Evolutionary conservation across 2,888 invertebrate genomes (phyloP).

Genomic region (Eurytoma californica): DNA sequence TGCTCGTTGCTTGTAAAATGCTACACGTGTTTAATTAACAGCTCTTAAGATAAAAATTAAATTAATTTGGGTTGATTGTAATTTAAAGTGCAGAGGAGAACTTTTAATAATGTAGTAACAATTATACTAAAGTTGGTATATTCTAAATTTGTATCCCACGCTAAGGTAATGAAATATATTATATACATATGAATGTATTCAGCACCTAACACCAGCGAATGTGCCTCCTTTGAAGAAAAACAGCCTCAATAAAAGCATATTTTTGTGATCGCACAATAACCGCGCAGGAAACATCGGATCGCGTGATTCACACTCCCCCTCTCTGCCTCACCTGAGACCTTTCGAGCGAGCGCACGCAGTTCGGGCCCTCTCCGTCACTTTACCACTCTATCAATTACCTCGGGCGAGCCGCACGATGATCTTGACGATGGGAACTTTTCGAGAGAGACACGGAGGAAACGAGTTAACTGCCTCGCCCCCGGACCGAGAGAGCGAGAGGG

Average conservation of each 20-base stretch:
- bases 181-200: not conserved
- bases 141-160: too few relatives aligned
- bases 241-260: slow-evolving; percentile 18
- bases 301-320: slow-evolving; percentile 52
- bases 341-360: not conserved
- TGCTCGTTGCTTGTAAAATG: too few relatives aligned
- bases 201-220: too few relatives aligned
- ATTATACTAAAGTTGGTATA: too few relatives aligned
- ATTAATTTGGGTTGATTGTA: too few relatives aligned
- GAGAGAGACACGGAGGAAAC: slow-evolving; percentile 32
- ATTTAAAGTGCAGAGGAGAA: too few relatives aligned
- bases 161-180: not conserved
- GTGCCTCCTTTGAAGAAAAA: not conserved
- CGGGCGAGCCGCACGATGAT: slow-evolving; percentile 34
- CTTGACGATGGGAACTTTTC: slow-evolving; percentile 55
- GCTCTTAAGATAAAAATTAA: too few relatives aligned
- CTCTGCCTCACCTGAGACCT: too few relatives aligned
- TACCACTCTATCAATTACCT: slow-evolving; percentile 59
- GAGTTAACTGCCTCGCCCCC: slow-evolving; percentile 47
- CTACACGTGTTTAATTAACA: too few relatives aligned
- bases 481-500: not conserved
- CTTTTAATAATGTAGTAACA: too few relatives aligned
- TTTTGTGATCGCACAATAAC: not conserved
- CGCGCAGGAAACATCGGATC: slow-evolving; percentile 37
- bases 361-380: slow-evolving; percentile 47